Conservation (phyloP, 2,888 invertebrate genomes). For the Deroplatys truncata region DNA sequence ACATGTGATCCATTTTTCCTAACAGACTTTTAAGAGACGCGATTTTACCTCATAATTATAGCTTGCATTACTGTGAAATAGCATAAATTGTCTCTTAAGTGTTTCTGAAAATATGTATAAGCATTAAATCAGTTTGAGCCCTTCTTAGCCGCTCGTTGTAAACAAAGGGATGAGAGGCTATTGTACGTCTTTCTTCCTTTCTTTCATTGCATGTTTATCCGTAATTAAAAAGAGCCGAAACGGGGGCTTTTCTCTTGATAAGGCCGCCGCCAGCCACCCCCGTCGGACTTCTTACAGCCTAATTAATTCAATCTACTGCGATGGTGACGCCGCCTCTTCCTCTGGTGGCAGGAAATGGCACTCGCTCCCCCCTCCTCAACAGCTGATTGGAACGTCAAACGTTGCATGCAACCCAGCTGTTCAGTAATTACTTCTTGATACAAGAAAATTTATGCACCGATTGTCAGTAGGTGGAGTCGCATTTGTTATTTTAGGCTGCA, state of each 20-base stretch:
- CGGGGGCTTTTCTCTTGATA: not conserved
- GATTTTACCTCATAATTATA: too few species aligned
- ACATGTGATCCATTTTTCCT: too few species aligned
- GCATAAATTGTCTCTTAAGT: too few species aligned
- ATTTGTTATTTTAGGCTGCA: not conserved
- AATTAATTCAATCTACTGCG: conserved; percentile 23
- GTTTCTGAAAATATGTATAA: too few species aligned
- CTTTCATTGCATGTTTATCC: not conserved
- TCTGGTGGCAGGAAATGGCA: conserved; percentile 18
- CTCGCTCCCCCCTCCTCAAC: not conserved
- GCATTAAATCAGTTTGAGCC: not conserved
- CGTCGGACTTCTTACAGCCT: conserved; percentile 10
- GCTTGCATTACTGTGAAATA: too few species aligned
- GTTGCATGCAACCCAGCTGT: not conserved
- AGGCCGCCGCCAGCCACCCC: not conserved
- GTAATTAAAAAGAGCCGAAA: not conserved
- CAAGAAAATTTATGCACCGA: not conserved
- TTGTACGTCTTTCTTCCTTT: not conserved
- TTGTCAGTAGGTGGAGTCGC: not conserved
- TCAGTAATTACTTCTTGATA: conserved; percentile 5
- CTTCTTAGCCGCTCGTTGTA: not conserved
- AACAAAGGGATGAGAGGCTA: not conserved
- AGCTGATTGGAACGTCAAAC: conserved; percentile 13
- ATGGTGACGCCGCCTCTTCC: conserved; percentile 22
- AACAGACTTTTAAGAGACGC: too few species aligned